phyloP scores from a whole-genome alignment of 2,113 vertebrate genomes.

The Ascaphus truei region DNA sequence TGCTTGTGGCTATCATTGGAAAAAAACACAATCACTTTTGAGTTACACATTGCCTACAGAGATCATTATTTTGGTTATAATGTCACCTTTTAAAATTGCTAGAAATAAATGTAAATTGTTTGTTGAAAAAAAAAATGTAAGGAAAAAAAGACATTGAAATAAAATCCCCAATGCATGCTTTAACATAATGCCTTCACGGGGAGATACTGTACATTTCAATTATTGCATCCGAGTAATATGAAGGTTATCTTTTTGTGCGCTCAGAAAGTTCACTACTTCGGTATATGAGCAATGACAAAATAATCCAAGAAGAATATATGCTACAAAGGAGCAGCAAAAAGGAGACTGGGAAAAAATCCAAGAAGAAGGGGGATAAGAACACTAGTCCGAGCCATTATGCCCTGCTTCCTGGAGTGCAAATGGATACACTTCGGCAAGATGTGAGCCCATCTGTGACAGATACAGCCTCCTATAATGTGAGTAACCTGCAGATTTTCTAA shows the following conservation, averaged over 20 bases:
- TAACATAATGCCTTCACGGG: no score
- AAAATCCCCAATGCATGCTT: no score
- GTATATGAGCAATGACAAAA: constrained; percentile 90
- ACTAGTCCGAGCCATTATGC: constrained; percentile 91
- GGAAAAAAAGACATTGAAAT: no score
- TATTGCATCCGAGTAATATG: not conserved
- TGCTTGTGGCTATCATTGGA: not conserved
- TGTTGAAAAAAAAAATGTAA: no score
- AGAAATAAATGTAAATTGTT: no score
- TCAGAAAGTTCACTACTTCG: constrained; percentile 87
- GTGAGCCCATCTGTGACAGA: constrained; percentile 86
- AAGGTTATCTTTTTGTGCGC: not conserved
- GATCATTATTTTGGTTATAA: not conserved
- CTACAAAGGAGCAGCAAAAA: constrained; percentile 86
- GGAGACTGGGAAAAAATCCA: constrained; percentile 86
- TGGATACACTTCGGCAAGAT: constrained; percentile 85
- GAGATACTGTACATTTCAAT: not conserved
- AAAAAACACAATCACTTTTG: no score
- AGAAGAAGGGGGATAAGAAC: constrained; percentile 92
- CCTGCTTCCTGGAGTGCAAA: constrained; percentile 82
- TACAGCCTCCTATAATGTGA: constrained; percentile 86
- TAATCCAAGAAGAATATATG: constrained; percentile 85
- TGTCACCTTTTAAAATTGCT: not conserved
- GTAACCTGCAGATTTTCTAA: no score
- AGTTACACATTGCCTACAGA: not conserved